Conservation (phyloP, 2,888 invertebrate species). For the Volucella zonaria region DNA sequence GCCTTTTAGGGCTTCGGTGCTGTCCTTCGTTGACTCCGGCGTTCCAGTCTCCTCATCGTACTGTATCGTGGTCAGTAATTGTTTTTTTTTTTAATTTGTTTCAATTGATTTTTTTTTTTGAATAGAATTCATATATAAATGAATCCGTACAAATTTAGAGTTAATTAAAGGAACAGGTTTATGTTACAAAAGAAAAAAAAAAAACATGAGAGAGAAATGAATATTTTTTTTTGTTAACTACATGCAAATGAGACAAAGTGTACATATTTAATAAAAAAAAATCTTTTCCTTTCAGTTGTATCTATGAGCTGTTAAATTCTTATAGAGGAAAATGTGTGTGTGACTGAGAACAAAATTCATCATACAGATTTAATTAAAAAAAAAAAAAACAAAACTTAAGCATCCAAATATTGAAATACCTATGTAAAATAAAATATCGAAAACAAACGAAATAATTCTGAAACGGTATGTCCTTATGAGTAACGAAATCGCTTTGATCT, state of each 20-base stretch:
- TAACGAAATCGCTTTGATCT: too few species aligned
- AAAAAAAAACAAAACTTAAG: conserved; percentile 1
- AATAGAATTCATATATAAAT: conserved; percentile 29
- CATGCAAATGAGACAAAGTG: conserved; percentile 34
- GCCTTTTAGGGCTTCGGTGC: conserved; percentile 83
- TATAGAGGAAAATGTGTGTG: conserved; percentile 5
- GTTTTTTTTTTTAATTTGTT: conserved; percentile 42
- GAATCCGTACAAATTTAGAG: conserved; percentile 41
- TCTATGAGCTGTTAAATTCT: conserved; percentile 11
- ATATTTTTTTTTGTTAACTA: conserved; percentile 34
- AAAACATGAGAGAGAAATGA: conserved; percentile 28
- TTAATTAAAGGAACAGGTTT: conserved; percentile 30
- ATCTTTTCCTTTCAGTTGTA: not conserved
- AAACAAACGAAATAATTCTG: too few species aligned
- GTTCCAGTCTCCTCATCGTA: conserved; percentile 84
- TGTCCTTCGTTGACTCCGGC: conserved; percentile 84
- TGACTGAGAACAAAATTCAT: conserved; percentile 16
- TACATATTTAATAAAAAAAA: not conserved
- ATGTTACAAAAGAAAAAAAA: conserved; percentile 22
- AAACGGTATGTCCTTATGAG: too few species aligned
- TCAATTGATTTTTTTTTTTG: conserved; percentile 20
- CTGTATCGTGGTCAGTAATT: conserved; percentile 76
- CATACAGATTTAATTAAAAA: conserved; percentile 11
- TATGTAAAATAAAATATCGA: too few species aligned
- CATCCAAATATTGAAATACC: not conserved